Base-by-base conservation (phyloP, 1,140 invertebrate genomes). In the Camponotus vicinus region DNA sequence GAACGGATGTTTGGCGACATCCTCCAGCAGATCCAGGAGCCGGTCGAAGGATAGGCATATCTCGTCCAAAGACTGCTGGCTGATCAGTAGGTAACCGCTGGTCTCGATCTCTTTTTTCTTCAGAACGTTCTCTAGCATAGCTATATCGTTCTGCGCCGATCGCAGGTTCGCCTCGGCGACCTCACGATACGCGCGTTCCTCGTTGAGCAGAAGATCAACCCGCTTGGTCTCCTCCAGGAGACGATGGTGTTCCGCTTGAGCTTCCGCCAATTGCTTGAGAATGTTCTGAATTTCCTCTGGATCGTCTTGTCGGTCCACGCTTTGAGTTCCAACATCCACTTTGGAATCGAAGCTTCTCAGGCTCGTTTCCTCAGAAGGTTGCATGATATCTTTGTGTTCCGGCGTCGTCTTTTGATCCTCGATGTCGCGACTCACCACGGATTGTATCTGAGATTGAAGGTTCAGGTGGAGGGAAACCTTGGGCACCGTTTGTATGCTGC, bases 31-130 rank as follows among this genome's bases (percentile, higher is more conserved):
- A 8, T 92, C 86, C n/a, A 95, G n/a, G 7, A 95, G 67, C 1
- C 91, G 84, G 32, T 94, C 90, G 32, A 95, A 94, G 0, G 91
- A 92, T 1, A 21, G 18, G 42, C 92, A 93, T 37, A 95, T 94
- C 27, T 95, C 94, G 15, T 94, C 92, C 57, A 94, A 70, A 0
- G 92, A 94, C 1, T 94, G 91, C 61, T 94, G 93, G 40, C 92
- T 94, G 13, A 94, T 89, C 32, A 94, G 67, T 6, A 95, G 55
- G 37, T 85, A 94, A 1, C 93, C 94, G 2, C 79, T 88, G 1
- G 89, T 92, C 13, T 94, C 92, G 1, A 66, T 79, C 3, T 95
- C 92, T 21, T 93, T 94, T 3, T 91, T 69, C 15, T 88, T 92
- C 52, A 94, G 37, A 27, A 78, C 78, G 4, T 88, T 73, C 59